phyloP scores from a whole-genome alignment of 2,797 vertebrate species.

The Coranthus polyacanthus region DNA sequence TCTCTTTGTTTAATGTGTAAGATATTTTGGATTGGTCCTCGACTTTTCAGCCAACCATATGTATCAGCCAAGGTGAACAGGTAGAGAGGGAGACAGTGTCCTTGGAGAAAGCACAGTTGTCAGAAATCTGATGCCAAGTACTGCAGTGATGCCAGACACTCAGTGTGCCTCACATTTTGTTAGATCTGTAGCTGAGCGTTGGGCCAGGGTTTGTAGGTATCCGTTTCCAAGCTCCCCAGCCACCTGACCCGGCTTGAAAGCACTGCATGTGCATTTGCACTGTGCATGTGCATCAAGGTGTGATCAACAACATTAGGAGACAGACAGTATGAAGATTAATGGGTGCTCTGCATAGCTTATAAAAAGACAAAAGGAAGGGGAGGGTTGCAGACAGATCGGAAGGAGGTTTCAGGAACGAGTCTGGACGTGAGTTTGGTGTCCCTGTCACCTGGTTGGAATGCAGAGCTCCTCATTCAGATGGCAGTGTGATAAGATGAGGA shows the following conservation, averaged over 20 bases:
- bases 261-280: constrained; percentile 31
- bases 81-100: constrained; percentile 63
- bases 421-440: constrained; percentile 72
- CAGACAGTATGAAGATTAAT: constrained; percentile 37
- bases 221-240: constrained; percentile 58
- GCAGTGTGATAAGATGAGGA: constrained; percentile 75
- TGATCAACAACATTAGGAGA: constrained; percentile 21
- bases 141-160: constrained; percentile 71
- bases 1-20: constrained; percentile 71
- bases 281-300: constrained; percentile 32
- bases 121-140: constrained; percentile 72
- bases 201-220: constrained; percentile 64
- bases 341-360: not conserved
- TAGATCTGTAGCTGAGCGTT: constrained; percentile 65
- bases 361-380: constrained; percentile 53
- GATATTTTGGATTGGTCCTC: constrained; percentile 55
- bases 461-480: constrained; percentile 64
- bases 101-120: constrained; percentile 79
- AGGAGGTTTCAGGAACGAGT: constrained; percentile 65
- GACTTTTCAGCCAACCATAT: constrained; percentile 1
- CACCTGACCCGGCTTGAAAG: constrained; percentile 66
- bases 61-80: constrained; percentile 74
- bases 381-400: constrained; percentile 47
- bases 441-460: constrained; percentile 83
- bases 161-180: constrained; percentile 62